Percentiles rank a stretch among this genome's conserved stretches.
Conservation (phyloP, 2,797 vertebrate species). For the Lemur catta region DNA sequence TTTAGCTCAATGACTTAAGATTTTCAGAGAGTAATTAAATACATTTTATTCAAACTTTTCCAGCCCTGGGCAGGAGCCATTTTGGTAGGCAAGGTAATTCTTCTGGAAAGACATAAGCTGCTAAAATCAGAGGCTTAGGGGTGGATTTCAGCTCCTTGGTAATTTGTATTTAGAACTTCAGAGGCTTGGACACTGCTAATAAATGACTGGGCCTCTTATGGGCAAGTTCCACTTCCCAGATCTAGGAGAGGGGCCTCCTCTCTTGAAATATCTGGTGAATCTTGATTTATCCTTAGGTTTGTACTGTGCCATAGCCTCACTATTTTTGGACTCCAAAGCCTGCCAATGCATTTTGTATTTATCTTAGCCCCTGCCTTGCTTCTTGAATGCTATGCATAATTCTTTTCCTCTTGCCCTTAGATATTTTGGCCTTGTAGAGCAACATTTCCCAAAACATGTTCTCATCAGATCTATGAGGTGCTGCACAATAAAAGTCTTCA, state of each 20-base stretch:
- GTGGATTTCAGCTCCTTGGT: slow-evolving; percentile 63
- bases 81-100: slow-evolving; percentile 67
- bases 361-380: background rate
- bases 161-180: slow-evolving; percentile 57
- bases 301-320: background rate
- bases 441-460: background rate
- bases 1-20: slow-evolving; percentile 73
- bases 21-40: slow-evolving; percentile 69
- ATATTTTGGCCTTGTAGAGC: slow-evolving; percentile 13
- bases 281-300: slow-evolving; percentile 18
- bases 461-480: background rate
- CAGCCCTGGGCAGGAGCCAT: slow-evolving; percentile 54
- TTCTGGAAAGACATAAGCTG: slow-evolving; percentile 65
- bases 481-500: background rate
- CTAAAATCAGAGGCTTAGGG: slow-evolving; percentile 52
- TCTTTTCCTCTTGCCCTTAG: background rate
- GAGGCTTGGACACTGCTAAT: slow-evolving; percentile 28
- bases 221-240: background rate
- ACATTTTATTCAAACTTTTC: slow-evolving; percentile 68
- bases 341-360: slow-evolving; percentile 21
- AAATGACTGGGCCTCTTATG: background rate
- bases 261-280: slow-evolving; percentile 25
- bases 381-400: background rate
- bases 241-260: background rate
- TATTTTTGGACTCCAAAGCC: background rate